Conservation (phyloP, 1,140 invertebrate genomes). For the Agrypnia vestita region DNA sequence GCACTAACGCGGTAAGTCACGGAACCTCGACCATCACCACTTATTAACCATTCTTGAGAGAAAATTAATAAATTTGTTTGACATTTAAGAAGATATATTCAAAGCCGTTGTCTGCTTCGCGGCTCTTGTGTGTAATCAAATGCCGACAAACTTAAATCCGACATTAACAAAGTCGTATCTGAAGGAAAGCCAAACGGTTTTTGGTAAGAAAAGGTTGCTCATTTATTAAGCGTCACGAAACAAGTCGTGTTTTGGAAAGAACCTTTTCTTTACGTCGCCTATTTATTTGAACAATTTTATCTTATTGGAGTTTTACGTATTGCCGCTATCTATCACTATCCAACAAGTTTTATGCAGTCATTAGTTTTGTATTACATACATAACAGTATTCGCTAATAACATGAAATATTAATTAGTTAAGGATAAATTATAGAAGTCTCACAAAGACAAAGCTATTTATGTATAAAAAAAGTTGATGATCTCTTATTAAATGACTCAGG, state of each 20-base stretch:
- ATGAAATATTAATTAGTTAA: constrained; percentile 17
- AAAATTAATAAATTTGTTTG: constrained; percentile 41
- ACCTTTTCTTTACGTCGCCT: not conserved
- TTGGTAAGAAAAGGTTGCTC: not conserved
- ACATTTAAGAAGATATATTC: constrained; percentile 34
- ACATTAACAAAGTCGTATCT: not conserved
- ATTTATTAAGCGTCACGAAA: not conserved
- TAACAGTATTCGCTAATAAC: no score
- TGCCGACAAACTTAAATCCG: constrained; percentile 34
- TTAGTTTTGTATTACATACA: constrained; percentile 18
- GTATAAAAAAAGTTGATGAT: no score
- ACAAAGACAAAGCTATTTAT: no score
- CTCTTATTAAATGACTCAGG: no score
- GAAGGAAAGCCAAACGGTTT: not conserved
- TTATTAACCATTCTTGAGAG: constrained; percentile 5
- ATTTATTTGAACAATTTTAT: not conserved
- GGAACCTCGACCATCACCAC: not conserved
- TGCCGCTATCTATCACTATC: constrained; percentile 24
- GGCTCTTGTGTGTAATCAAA: constrained; percentile 38
- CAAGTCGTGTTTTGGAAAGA: not conserved
- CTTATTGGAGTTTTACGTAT: not conserved
- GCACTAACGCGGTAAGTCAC: not conserved
- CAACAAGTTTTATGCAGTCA: constrained; percentile 27
- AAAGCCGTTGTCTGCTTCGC: constrained; percentile 18
- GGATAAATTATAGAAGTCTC: no score